Base-by-base conservation (phyloP, 2,888 invertebrate genomes). In the Euphydryas editha region DNA sequence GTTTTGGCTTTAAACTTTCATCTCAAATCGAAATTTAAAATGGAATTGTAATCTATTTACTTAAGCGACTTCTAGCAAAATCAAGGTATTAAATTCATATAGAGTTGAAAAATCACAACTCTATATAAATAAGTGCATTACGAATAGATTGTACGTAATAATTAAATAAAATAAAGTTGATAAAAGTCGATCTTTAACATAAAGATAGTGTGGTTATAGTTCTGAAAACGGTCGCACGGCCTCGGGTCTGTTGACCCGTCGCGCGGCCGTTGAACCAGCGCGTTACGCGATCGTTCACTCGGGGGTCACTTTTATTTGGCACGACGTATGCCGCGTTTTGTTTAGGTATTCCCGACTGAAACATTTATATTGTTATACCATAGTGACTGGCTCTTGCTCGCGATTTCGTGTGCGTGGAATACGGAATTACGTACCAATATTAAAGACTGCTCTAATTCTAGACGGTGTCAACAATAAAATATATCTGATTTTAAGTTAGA, bases 261-360 rank as follows among this genome's bases (percentile, higher is more conserved):
- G 65, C 62, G 64, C 70, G 75, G 73, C 39, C 75, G 66, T 67
- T 66, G 74, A 67, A 59, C 74, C 66, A 69, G 63, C 56, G 20
- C 66, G 67, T 64, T 67, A 67, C 63, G 60, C 67, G 69, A 69
- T 61, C 69, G 30, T 67, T 70, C 69, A 70, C 69, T 56, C 36
- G 46, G 55, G 65, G 70, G 66, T 71, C 71, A 70, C 63, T 55
- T 58, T 59, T 51, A 62, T 62, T 59, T 51, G 51, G 59, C 59
- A 51, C 62, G 24, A 59, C 57, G 46, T 62, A 63, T 54, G 42
- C 21, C 51, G 7, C 51, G 24, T 51, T 24, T 15, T 30, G 39
- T 18, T 63, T 60, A 56, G 44, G 44, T 60, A 62, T 39, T 57
- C 59, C 46, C 18, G 59, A 57, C 69, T 63, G 49, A 58, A 60